phyloP scores from a whole-genome alignment of 2,113 vertebrate species.

The Cyrtonyx montezumae region DNA sequence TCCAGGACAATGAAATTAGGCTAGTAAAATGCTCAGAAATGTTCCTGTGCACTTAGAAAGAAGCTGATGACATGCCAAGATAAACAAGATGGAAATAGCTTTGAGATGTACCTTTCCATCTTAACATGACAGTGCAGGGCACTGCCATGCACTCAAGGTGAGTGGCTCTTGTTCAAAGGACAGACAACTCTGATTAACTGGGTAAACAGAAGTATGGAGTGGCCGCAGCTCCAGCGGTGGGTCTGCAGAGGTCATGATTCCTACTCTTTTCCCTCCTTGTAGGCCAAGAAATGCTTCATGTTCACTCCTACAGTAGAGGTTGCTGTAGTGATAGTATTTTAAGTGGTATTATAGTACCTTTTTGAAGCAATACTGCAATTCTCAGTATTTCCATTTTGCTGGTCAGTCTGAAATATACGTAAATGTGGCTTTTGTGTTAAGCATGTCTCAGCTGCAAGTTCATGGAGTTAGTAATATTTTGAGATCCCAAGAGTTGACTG shows the following conservation, averaged over 20 bases:
- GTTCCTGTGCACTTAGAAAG: neutral
- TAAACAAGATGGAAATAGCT: neutral
- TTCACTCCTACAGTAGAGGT: neutral
- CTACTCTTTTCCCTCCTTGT: neutral
- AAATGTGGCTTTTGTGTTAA: neutral
- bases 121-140: too few relatives aligned
- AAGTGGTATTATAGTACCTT: neutral
- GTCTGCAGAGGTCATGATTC: neutral
- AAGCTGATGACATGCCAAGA: neutral
- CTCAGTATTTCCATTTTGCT: neutral
- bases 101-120: neutral
- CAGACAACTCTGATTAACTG: neutral
- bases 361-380: neutral
- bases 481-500: neutral
- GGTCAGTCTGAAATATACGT: neutral
- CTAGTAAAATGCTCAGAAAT: neutral
- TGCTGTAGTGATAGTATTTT: neutral
- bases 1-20: neutral
- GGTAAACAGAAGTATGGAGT: neutral
- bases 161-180: neutral
- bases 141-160: neutral
- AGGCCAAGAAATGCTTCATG: neutral
- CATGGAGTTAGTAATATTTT: neutral
- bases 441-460: neutral
- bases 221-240: rapidly evolving